phyloP scores from a whole-genome alignment of 1,140 invertebrate species.

The Semibalanus balanoides region DNA sequence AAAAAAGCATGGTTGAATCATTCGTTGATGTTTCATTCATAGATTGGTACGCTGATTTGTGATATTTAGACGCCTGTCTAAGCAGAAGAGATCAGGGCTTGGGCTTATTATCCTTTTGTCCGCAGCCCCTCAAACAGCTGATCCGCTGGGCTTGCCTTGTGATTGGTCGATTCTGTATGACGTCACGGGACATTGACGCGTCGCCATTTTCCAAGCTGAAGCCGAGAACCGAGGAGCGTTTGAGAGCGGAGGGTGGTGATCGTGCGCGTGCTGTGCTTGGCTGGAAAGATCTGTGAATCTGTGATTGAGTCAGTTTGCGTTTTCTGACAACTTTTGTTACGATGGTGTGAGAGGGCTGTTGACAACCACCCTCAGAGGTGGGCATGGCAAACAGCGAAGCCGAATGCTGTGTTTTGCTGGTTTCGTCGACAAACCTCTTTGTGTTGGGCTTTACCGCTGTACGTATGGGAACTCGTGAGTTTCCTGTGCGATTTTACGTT shows the following conservation, averaged over 20 bases:
- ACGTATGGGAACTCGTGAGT: constrained; percentile 8
- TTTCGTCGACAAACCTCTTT: neutral
- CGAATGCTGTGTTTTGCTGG: constrained; percentile 5
- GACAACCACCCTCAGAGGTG: constrained; percentile 15
- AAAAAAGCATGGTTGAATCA: too few relatives aligned
- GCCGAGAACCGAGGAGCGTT: constrained; percentile 17
- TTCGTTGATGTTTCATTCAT: too few relatives aligned
- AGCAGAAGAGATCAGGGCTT: too few relatives aligned
- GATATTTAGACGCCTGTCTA: too few relatives aligned
- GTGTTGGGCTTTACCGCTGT: neutral
- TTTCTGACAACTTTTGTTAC: neutral
- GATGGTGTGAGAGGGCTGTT: constrained; percentile 11
- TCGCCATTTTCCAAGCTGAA: constrained; percentile 20
- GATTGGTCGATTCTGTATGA: constrained; percentile 17
- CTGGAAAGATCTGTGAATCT: constrained; percentile 11
- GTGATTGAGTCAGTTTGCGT: constrained; percentile 15
- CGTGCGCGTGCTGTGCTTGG: too few relatives aligned
- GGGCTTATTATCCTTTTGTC: neutral
- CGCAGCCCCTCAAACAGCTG: neutral
- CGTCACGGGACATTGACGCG: constrained; percentile 23
- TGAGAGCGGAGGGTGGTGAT: too few relatives aligned
- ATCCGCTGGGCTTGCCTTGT: neutral
- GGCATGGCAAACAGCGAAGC: neutral
- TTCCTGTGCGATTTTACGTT: too few relatives aligned
- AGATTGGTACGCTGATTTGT: too few relatives aligned